These are phyloP conservation scores for Turritopsis dohrnii DNA, from an alignment of 30 jellyfish, hydroid and myxozoan species.

Conservation along the genomic window DNA sequence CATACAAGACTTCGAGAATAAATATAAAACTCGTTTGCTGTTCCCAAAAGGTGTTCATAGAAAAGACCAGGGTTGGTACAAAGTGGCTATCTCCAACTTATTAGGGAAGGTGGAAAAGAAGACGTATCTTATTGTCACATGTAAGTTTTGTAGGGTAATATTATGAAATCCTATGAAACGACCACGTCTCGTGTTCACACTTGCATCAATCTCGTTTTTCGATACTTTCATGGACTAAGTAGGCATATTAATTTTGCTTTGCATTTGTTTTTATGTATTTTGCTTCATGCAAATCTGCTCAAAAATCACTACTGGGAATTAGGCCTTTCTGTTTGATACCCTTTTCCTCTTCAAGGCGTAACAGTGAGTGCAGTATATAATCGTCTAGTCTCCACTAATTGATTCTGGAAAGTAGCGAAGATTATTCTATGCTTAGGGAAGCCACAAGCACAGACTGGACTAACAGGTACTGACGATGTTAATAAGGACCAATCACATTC, in stretches of 20 bases:
- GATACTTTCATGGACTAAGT: too few relatives aligned
- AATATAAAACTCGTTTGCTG: constrained; percentile 7
- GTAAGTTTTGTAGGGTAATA: constrained; percentile 16
- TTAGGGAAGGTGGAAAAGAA: not conserved
- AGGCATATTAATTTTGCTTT: too few relatives aligned
- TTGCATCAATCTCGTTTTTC: too few relatives aligned
- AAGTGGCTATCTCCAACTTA: not conserved
- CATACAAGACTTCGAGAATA: constrained; percentile 9
- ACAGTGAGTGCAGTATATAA: too few relatives aligned
- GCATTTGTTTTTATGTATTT: too few relatives aligned
- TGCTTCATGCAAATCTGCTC: too few relatives aligned
- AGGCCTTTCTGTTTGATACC: not conserved
- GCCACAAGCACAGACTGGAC: constrained; percentile 21
- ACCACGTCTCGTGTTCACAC: too few relatives aligned
- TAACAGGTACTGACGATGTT: not conserved
- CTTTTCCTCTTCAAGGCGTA: not conserved
- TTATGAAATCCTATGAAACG: too few relatives aligned
- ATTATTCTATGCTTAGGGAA: constrained; percentile 2
- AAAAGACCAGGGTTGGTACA: constrained; percentile 23
- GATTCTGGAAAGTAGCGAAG: too few relatives aligned
- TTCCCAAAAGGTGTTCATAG: constrained; percentile 17
- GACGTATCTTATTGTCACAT: constrained; percentile 9
- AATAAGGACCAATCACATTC: not conserved
- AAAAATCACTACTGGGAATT: too few relatives aligned
- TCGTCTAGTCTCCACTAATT: too few relatives aligned